Conservation (phyloP, 2,113 vertebrate genomes). For the Lagenorhynchus albirostris region DNA sequence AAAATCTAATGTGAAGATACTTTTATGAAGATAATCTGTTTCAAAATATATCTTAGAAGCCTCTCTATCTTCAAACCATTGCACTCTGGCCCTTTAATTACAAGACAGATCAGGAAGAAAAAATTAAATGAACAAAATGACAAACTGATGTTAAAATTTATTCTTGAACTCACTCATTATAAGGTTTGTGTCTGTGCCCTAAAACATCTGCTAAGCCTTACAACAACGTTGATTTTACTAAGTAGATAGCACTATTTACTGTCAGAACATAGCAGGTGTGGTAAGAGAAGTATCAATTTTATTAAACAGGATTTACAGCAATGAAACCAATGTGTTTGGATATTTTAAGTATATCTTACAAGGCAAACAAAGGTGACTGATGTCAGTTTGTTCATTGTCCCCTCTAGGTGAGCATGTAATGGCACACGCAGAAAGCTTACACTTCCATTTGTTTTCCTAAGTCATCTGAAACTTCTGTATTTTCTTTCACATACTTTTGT, state of each 20-base stretch:
- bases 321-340: slow-evolving; percentile 42
- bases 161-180: slow-evolving; percentile 9
- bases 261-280: not conserved
- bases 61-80: slow-evolving; percentile 43
- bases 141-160: slow-evolving; percentile 38
- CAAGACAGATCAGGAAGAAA: slow-evolving; percentile 3
- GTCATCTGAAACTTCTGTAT: slow-evolving; percentile 21
- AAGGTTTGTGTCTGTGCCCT: not conserved
- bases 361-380: slow-evolving; percentile 55
- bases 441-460: slow-evolving; percentile 68
- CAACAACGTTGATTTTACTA: slow-evolving; percentile 30
- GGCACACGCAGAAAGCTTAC: not conserved
- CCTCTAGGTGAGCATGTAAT: slow-evolving; percentile 46
- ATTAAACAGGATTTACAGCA: slow-evolving; percentile 55
- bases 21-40: slow-evolving; percentile 38
- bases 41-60: slow-evolving; percentile 24
- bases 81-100: not conserved
- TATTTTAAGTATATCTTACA: slow-evolving; percentile 36
- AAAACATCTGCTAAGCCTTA: not conserved
- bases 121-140: not conserved
- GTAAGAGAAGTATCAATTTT: slow-evolving; percentile 58
- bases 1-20: not conserved
- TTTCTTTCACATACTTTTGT: not conserved
- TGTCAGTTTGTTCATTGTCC: slow-evolving; percentile 47
- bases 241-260: not conserved